Conservation (phyloP, 2,888 invertebrate species). For the Tinea trinotella region DNA sequence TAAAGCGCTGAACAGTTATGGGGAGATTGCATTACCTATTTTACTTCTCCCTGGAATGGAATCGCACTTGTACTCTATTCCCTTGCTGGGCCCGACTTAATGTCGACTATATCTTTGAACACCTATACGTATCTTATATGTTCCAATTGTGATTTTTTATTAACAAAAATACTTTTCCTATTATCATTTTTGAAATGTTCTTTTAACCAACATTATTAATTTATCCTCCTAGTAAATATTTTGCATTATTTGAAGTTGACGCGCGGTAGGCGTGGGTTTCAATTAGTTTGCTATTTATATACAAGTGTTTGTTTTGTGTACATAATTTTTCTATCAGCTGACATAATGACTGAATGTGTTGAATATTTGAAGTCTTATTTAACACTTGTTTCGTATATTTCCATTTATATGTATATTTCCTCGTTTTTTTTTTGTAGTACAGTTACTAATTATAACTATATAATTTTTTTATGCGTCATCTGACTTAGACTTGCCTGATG, state of each 20-base stretch:
- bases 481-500: too few species aligned
- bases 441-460: not conserved
- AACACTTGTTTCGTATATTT: not conserved
- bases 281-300: conserved; percentile 12
- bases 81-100: too few species aligned
- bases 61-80: too few species aligned
- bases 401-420: not conserved
- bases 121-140: too few species aligned
- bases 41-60: too few species aligned
- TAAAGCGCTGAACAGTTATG: too few species aligned
- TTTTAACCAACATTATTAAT: too few species aligned
- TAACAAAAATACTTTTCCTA: too few species aligned
- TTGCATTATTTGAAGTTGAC: conserved; percentile 11
- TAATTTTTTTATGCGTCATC: not conserved
- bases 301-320: conserved; percentile 5
- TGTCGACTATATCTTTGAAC: too few species aligned
- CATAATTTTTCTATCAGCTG: conserved; percentile 10
- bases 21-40: too few species aligned
- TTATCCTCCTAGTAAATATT: conserved; percentile 14
- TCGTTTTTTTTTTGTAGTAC: not conserved
- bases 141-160: too few species aligned
- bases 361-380: not conserved
- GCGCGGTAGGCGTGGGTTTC: not conserved
- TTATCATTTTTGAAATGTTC: too few species aligned
- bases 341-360: conserved; percentile 1